Conservation (phyloP, 2,888 invertebrate genomes). For the Diarsia rubi region DNA sequence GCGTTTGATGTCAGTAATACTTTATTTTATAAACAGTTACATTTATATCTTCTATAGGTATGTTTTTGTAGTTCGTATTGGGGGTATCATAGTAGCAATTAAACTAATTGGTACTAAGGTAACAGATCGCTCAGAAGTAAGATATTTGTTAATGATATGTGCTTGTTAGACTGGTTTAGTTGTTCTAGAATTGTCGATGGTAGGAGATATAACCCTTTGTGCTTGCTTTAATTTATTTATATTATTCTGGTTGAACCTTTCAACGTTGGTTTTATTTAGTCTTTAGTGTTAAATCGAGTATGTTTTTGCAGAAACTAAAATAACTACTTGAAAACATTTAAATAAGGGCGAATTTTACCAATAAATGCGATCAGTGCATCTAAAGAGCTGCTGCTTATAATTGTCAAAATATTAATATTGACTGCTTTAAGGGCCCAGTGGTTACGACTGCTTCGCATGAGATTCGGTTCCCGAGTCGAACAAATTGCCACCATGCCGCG, state of each 20-base stretch:
- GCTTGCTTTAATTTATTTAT: constrained; percentile 17
- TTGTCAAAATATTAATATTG: no score
- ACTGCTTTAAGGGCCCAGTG: neutral
- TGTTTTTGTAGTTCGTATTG: constrained; percentile 40
- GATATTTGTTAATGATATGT: constrained; percentile 67
- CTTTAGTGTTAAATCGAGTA: neutral
- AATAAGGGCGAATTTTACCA: neutral
- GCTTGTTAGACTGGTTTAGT: constrained; percentile 51
- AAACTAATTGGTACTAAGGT: constrained; percentile 62
- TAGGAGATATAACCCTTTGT: constrained; percentile 40
- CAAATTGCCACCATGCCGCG: neutral
- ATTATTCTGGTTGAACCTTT: constrained; percentile 8
- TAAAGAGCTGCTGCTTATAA: no score
- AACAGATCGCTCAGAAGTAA: constrained; percentile 58
- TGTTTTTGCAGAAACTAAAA: neutral
- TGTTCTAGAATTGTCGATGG: constrained; percentile 49
- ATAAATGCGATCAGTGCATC: neutral
- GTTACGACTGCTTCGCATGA: neutral
- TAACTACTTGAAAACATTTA: neutral
- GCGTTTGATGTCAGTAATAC: constrained; percentile 33
- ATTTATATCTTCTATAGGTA: constrained; percentile 1
- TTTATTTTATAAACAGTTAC: constrained; percentile 24
- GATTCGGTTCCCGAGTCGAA: neutral
- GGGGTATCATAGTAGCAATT: constrained; percentile 54
- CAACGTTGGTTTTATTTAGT: constrained; percentile 9